phyloP scores from a whole-genome alignment of 2,888 invertebrate species.

The Rotaria socialis region DNA sequence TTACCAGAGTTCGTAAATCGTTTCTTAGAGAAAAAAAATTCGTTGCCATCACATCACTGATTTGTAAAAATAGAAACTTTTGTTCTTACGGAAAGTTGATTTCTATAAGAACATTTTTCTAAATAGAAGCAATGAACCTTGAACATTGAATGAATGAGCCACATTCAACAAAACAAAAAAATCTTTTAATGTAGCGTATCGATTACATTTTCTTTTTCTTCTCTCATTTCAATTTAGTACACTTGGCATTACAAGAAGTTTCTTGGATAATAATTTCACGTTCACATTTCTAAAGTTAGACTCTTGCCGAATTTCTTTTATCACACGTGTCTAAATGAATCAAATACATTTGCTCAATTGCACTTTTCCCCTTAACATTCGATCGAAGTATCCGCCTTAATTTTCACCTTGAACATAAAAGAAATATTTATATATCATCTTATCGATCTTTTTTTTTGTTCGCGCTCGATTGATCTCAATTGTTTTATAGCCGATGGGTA shows the following conservation, averaged over 20 bases:
- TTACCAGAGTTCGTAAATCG: no score
- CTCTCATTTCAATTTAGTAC: not conserved
- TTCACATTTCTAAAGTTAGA: not conserved
- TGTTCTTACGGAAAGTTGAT: no score
- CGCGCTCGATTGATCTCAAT: conserved; percentile 26
- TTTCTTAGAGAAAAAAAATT: no score
- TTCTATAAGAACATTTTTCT: no score
- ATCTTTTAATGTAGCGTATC: no score
- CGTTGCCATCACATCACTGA: no score
- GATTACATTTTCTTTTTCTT: no score
- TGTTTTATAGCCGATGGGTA: not conserved
- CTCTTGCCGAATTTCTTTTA: not conserved
- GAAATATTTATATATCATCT: not conserved
- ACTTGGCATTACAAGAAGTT: not conserved
- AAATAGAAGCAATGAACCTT: no score
- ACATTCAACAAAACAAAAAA: no score
- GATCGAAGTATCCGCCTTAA: not conserved
- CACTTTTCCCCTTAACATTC: not conserved
- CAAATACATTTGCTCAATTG: not conserved
- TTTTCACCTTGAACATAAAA: conserved; percentile 21
- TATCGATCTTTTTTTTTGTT: not conserved
- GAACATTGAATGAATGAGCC: no score
- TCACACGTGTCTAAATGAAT: not conserved
- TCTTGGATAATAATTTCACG: not conserved
- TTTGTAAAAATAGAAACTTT: no score